A percentile compares a stretch with the other conserved stretches of the same genome.
These are phyloP conservation scores for Hemitrygon akajei DNA, from an alignment of 2,797 vertebrate genomes.

Conservation along the genomic window DNA sequence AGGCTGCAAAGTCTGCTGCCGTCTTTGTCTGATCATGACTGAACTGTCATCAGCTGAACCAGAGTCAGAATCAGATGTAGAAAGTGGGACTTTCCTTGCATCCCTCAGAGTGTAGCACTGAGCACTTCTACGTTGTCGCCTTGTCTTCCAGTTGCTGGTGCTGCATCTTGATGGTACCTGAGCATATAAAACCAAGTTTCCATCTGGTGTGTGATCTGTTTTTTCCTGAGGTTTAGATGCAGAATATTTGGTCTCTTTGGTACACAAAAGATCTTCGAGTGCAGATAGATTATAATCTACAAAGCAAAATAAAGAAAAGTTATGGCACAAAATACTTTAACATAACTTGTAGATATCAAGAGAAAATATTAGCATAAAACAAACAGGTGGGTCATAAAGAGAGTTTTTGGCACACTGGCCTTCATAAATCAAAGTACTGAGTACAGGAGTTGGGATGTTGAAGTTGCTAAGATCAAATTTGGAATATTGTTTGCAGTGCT, in stretches of 20 bases:
- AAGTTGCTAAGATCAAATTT: too few species aligned
- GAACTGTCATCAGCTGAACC: slow-evolving; percentile 72
- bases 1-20: slow-evolving; percentile 61
- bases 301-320: slow-evolving; percentile 42
- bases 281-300: slow-evolving; percentile 80
- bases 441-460: too few species aligned
- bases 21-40: slow-evolving; percentile 55
- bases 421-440: too few species aligned
- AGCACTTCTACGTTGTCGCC: slow-evolving; percentile 63
- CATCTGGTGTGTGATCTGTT: slow-evolving; percentile 51
- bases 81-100: slow-evolving; percentile 77
- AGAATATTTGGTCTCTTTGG: slow-evolving; percentile 66
- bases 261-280: slow-evolving; percentile 64
- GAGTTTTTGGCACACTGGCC: too few species aligned
- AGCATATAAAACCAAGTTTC: slow-evolving; percentile 43
- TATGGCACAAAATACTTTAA: not conserved
- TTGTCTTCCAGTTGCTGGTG: slow-evolving; percentile 63
- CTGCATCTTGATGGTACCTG: slow-evolving; percentile 57
- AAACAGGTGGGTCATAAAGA: too few species aligned
- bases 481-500: too few species aligned
- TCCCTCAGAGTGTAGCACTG: slow-evolving; percentile 80
- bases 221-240: slow-evolving; percentile 71
- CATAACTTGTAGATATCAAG: too few species aligned
- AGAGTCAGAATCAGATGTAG: slow-evolving; percentile 88
- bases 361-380: not conserved